These are phyloP conservation scores for Halictus rubicundus DNA, from an alignment of 1,140 invertebrate genomes.

Conservation along the genomic window DNA sequence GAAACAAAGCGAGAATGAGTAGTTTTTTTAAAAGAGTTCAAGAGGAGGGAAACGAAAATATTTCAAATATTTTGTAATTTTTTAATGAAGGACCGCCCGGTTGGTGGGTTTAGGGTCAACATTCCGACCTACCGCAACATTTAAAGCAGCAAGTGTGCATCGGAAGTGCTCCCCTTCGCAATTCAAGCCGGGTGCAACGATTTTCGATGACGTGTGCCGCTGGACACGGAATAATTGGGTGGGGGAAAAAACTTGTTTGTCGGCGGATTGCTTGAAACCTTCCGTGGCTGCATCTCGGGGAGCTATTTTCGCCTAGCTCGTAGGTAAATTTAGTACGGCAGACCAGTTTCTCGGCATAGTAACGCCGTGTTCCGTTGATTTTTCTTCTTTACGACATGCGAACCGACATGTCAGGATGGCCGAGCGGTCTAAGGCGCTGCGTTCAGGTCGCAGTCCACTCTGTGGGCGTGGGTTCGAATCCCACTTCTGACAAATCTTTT, in stretches of 20 bases:
- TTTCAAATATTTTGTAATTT: too few species aligned
- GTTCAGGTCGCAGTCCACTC: slow-evolving; percentile 95
- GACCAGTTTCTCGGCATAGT: slow-evolving; percentile 40
- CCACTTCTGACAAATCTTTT: slow-evolving; percentile 88
- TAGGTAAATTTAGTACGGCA: slow-evolving; percentile 47
- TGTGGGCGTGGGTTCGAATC: slow-evolving; percentile 94
- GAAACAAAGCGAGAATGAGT: too few species aligned
- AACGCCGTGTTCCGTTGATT: not conserved
- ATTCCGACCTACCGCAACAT: too few species aligned
- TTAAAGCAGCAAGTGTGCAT: too few species aligned
- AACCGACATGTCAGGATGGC: slow-evolving; percentile 86
- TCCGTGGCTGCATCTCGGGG: slow-evolving; percentile 20
- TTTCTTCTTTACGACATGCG: slow-evolving; percentile 11
- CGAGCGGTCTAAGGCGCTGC: slow-evolving; percentile 96
- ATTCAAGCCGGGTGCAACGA: too few species aligned
- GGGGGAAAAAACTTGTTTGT: slow-evolving; percentile 20
- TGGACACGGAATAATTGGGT: slow-evolving; percentile 13
- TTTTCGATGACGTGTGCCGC: not conserved
- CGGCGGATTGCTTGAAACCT: slow-evolving; percentile 38
- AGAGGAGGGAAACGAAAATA: too few species aligned
- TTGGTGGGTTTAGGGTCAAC: too few species aligned
- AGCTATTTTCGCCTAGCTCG: slow-evolving; percentile 47
- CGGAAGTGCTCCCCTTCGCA: too few species aligned
- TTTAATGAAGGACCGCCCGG: too few species aligned
- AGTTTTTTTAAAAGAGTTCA: too few species aligned